Conservation (phyloP, 2,797 vertebrate species). For the Siniperca scherzeri region DNA sequence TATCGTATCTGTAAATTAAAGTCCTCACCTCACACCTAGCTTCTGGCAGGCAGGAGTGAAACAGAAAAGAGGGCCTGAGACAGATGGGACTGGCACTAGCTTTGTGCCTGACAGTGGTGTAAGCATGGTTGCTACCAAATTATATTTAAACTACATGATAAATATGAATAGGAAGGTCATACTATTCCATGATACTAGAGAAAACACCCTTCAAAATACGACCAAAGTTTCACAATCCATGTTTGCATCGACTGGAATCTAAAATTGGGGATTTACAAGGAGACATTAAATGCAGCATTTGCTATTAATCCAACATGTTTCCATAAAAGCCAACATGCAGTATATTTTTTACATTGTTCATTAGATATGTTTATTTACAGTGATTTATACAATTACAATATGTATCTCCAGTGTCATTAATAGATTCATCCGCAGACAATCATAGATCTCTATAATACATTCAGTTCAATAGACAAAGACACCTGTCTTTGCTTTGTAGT, state of each 20-base stretch:
- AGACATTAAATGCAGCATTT: slow-evolving; percentile 25
- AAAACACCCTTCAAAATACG: not conserved
- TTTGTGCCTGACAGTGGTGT: not conserved
- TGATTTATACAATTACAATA: slow-evolving; percentile 1
- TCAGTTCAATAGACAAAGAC: slow-evolving; percentile 17
- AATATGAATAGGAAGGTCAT: not conserved
- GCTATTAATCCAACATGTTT: slow-evolving; percentile 11
- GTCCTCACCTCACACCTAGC: not conserved
- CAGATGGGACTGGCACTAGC: not conserved
- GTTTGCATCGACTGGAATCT: not conserved
- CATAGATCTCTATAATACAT: not conserved
- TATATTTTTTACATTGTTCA: not conserved
- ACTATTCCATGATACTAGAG: not conserved
- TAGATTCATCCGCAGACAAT: not conserved
- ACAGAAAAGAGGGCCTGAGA: not conserved
- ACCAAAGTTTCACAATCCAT: too few relatives aligned
- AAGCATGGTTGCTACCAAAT: not conserved
- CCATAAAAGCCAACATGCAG: not conserved
- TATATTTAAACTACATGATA: fast-evolving
- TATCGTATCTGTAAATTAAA: not conserved
- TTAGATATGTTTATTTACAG: slow-evolving; percentile 2
- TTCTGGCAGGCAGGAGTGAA: not conserved
- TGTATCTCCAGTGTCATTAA: not conserved
- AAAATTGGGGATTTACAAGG: not conserved
- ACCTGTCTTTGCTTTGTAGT: slow-evolving; percentile 7